These are phyloP conservation scores for Pararge aegeria DNA, from an alignment of 1,140 invertebrate species.

Conservation along the genomic window DNA sequence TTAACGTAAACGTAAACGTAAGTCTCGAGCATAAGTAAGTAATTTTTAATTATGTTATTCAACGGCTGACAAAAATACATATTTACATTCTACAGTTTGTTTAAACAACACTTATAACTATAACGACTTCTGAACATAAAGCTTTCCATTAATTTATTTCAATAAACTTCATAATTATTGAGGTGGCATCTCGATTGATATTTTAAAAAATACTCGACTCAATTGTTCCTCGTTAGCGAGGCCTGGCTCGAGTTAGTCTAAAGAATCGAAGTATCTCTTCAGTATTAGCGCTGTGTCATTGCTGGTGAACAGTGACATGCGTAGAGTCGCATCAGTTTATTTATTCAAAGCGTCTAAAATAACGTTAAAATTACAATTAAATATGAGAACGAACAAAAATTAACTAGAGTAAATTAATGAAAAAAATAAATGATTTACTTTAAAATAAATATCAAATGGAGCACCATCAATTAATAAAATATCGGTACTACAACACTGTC, in stretches of 20 bases:
- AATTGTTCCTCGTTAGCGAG: conserved; percentile 70
- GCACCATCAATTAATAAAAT: no score
- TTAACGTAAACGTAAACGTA: no score
- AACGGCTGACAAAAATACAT: no score
- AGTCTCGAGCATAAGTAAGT: no score
- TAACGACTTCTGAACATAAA: not conserved
- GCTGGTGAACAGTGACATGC: conserved; percentile 34
- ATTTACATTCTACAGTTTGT: not conserved
- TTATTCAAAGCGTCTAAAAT: not conserved
- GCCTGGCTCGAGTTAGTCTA: conserved; percentile 58
- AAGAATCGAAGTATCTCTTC: conserved; percentile 73
- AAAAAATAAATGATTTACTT: no score
- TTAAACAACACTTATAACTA: not conserved
- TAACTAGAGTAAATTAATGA: no score
- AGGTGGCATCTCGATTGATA: conserved; percentile 16
- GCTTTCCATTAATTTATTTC: conserved; percentile 26
- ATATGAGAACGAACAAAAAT: no score
- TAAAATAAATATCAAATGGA: no score
- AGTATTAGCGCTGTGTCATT: conserved; percentile 71
- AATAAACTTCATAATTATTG: conserved; percentile 21
- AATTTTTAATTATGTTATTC: no score
- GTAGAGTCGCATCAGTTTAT: not conserved
- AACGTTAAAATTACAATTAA: no score
- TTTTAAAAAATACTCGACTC: conserved; percentile 55
- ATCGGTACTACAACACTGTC: no score